These are phyloP conservation scores for Porites lobata DNA, from an alignment of 92 coral and sea anemone genomes.

Conservation along the genomic window DNA sequence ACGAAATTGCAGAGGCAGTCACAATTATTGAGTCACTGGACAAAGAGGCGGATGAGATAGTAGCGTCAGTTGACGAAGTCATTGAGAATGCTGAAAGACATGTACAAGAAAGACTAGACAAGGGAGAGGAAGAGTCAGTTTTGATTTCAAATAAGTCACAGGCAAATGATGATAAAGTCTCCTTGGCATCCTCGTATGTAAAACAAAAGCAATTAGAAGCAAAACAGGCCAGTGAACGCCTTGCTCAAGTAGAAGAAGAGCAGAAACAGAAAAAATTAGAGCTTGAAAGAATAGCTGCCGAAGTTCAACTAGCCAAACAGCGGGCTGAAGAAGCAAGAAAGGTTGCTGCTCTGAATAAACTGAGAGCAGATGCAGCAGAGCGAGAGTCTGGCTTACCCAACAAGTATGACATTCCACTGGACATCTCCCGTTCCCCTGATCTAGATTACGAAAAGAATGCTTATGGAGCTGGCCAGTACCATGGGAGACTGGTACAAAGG, in stretches of 20 bases:
- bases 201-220: slow-evolving; percentile 44
- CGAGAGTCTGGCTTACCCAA: not conserved
- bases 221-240: slow-evolving; percentile 40
- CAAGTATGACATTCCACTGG: too few species aligned
- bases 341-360: slow-evolving; percentile 40
- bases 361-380: slow-evolving; percentile 45
- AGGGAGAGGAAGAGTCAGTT: slow-evolving; percentile 50
- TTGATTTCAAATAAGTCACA: slow-evolving; percentile 41
- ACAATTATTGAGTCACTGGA: slow-evolving; percentile 60
- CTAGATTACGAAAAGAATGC: not conserved
- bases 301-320: slow-evolving; percentile 55
- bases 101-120: slow-evolving; percentile 19
- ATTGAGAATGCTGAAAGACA: not conserved
- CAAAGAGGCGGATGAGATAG: slow-evolving; percentile 61
- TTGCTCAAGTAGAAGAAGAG: slow-evolving; percentile 57
- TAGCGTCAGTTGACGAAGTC: slow-evolving; percentile 19
- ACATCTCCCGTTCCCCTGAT: too few species aligned
- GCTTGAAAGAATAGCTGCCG: slow-evolving; percentile 30
- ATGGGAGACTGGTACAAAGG: not conserved
- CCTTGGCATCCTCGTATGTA: slow-evolving; percentile 1
- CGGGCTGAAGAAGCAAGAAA: slow-evolving; percentile 60
- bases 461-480: not conserved
- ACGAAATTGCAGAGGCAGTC: slow-evolving; percentile 40
- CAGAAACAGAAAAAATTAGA: slow-evolving; percentile 49
- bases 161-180: not conserved